Conservation (phyloP, 2,113 vertebrate species). For the Galbula dea region DNA sequence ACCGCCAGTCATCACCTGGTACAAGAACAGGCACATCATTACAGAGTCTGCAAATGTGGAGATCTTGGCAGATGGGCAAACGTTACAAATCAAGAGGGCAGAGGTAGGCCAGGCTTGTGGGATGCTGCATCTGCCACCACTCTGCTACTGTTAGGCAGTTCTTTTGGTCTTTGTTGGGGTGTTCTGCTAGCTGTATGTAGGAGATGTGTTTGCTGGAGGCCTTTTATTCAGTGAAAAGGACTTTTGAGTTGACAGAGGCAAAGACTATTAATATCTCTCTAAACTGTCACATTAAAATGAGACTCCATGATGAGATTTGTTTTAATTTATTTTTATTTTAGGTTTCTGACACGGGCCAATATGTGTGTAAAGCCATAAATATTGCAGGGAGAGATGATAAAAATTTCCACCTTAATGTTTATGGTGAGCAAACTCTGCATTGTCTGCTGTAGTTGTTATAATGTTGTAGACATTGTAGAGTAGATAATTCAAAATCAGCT, state of each 20-base stretch:
- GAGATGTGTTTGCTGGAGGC: neutral
- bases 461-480: neutral
- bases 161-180: neutral
- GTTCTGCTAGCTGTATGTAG: rapidly evolving
- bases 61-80: constrained; percentile 79
- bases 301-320: neutral
- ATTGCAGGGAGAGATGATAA: constrained; percentile 93
- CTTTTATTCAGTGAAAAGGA: neutral
- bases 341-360: constrained; percentile 95
- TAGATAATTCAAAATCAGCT: neutral
- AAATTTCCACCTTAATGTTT: constrained; percentile 92
- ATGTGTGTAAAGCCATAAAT: constrained; percentile 93
- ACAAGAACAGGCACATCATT: constrained; percentile 84
- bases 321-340: constrained; percentile 66
- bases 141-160: neutral
- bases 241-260: neutral
- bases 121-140: neutral
- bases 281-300: neutral
- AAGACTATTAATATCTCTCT: neutral
- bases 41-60: constrained; percentile 73
- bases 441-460: neutral
- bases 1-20: constrained; percentile 89
- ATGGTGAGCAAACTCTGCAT: constrained; percentile 76
- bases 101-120: constrained; percentile 77
- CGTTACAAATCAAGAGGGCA: constrained; percentile 77